Conservation (phyloP, 2,888 invertebrate genomes). For the Xanthorhoe spadicearia region DNA sequence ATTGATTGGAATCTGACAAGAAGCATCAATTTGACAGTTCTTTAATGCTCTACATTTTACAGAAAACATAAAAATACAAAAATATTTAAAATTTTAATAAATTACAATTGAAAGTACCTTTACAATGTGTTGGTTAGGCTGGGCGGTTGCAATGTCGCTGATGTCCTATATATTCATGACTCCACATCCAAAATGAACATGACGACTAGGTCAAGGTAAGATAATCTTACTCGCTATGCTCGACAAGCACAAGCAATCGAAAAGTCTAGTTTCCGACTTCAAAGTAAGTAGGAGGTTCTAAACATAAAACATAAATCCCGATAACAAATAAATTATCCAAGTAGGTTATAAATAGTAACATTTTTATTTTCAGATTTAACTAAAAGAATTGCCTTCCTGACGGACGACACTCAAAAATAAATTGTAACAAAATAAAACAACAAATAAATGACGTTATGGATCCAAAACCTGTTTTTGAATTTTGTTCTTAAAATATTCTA, state of each 20-base stretch:
- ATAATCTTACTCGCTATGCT: neutral
- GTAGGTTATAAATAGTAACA: no score
- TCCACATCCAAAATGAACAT: constrained; percentile 44
- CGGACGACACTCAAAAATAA: neutral
- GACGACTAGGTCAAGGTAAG: neutral
- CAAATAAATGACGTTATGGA: constrained; percentile 10
- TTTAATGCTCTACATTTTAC: neutral
- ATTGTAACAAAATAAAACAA: neutral
- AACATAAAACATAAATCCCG: no score
- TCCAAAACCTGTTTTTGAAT: constrained; percentile 1
- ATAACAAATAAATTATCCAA: no score
- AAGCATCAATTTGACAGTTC: neutral
- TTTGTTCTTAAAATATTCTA: no score
- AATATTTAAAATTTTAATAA: neutral
- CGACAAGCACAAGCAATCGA: no score
- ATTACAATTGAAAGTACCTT: neutral
- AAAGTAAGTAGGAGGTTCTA: no score
- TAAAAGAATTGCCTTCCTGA: constrained; percentile 2
- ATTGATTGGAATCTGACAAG: neutral
- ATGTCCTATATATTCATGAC: constrained; percentile 65
- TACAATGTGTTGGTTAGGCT: constrained; percentile 68
- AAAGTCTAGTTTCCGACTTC: no score
- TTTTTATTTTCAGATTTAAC: constrained; percentile 2
- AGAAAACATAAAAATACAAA: neutral
- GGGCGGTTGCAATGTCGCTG: constrained; percentile 71